phyloP scores from a whole-genome alignment of 2,888 invertebrate genomes.

The Chymomyza procnemis region DNA sequence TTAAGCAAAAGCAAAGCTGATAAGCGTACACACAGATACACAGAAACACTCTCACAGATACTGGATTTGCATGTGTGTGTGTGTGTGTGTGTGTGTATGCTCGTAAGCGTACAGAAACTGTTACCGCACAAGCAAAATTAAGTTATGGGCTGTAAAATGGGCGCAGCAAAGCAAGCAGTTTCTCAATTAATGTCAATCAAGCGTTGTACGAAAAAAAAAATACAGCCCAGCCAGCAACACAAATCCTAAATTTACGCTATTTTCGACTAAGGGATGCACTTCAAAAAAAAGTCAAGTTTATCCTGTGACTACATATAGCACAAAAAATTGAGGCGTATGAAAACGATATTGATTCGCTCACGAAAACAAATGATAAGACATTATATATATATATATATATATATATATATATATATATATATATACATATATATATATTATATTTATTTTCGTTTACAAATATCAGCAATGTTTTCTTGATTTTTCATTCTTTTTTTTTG shows the following conservation, averaged over 20 bases:
- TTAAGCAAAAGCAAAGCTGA: background rate
- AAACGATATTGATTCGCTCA: too few relatives aligned
- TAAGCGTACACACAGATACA: background rate
- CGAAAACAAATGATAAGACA: too few relatives aligned
- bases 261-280: background rate
- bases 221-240: background rate
- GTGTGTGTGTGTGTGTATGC: background rate
- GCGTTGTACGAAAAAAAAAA: background rate
- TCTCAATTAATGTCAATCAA: constrained; percentile 8
- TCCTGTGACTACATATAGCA: too few relatives aligned
- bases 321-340: too few relatives aligned
- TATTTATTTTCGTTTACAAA: too few relatives aligned
- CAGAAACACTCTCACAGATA: background rate
- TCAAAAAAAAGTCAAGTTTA: background rate
- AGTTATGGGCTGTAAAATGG: constrained; percentile 6
- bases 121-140: background rate
- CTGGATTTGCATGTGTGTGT: constrained; percentile 1
- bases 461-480: too few relatives aligned
- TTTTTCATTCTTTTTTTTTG: too few relatives aligned
- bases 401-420: too few relatives aligned
- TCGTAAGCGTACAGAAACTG: constrained; percentile 8
- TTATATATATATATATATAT: too few relatives aligned
- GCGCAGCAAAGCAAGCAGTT: background rate
- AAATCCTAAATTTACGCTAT: background rate
- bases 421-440: too few relatives aligned